Conservation (phyloP, 2,888 invertebrate genomes). For the Belgica antarctica region DNA sequence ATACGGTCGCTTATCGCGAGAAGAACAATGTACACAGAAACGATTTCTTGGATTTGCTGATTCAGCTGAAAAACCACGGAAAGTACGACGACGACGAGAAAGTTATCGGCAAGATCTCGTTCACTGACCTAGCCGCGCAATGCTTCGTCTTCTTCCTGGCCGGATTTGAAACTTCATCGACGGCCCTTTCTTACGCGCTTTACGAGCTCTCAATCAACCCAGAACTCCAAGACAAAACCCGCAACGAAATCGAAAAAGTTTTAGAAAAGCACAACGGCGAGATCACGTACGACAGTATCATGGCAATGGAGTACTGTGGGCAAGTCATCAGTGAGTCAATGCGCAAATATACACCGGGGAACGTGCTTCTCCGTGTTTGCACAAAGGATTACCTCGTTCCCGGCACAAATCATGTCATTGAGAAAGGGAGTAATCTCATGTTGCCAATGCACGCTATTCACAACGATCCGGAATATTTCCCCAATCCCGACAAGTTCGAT, state of each 20-base stretch:
- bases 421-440: conserved; percentile 57
- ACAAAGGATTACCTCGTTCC: conserved; percentile 58
- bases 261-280: conserved; percentile 25
- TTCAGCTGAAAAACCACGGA: conserved; percentile 55
- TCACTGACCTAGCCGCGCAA: conserved; percentile 40
- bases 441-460: conserved; percentile 61
- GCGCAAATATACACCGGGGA: conserved; percentile 58
- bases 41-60: conserved; percentile 41
- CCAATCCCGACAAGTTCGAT: conserved; percentile 57
- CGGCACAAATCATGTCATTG: conserved; percentile 57
- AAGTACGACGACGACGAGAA: conserved; percentile 50
- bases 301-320: conserved; percentile 29
- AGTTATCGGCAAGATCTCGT: conserved; percentile 36
- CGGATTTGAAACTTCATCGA: conserved; percentile 63
- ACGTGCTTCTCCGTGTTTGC: conserved; percentile 57
- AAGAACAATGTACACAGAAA: conserved; percentile 48
- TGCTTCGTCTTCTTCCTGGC: conserved; percentile 57
- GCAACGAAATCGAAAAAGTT: conserved; percentile 39
- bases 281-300: conserved; percentile 31
- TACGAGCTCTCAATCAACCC: conserved; percentile 42
- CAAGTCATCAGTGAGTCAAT: conserved; percentile 40
- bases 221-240: conserved; percentile 39
- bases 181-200: conserved; percentile 54
- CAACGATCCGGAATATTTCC: conserved; percentile 60
- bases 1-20: conserved; percentile 53